Conservation (phyloP, 2,888 invertebrate genomes). For the Buathra laborator region DNA sequence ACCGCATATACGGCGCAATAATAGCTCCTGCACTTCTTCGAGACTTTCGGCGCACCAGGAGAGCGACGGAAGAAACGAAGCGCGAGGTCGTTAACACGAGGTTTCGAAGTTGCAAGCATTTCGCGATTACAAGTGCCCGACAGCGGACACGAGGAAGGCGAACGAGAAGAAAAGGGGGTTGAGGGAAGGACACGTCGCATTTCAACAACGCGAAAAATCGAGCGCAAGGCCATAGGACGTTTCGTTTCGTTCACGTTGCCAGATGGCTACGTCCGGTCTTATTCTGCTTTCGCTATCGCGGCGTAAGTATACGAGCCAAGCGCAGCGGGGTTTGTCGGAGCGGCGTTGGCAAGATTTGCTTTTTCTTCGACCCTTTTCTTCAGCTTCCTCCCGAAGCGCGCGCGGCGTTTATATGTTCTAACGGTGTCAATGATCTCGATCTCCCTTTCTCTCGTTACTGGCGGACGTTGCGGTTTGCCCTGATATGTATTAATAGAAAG, state of each 20-base stretch:
- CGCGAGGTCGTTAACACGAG: conserved; percentile 58
- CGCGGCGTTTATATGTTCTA: background rate
- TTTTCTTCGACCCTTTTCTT: background rate
- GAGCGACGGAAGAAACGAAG: conserved; percentile 1
- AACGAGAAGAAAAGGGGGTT: conserved; percentile 38
- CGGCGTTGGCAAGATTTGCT: conserved; percentile 8
- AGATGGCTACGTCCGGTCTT: conserved; percentile 66
- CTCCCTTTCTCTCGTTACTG: conserved; percentile 10
- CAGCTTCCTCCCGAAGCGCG: background rate
- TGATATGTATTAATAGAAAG: conserved; percentile 44
- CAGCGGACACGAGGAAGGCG: conserved; percentile 40
- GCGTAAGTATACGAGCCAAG: background rate
- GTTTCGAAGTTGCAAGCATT: conserved; percentile 19
- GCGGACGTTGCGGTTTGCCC: conserved; percentile 54
- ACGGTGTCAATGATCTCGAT: conserved; percentile 39
- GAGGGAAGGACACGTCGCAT: conserved; percentile 59
- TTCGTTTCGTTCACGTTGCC: conserved; percentile 69
- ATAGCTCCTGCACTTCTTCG: conserved; percentile 15
- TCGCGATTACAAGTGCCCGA: conserved; percentile 2
- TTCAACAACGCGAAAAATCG: conserved; percentile 67
- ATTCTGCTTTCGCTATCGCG: conserved; percentile 35
- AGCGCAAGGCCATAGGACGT: conserved; percentile 74
- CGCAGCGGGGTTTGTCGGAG: background rate
- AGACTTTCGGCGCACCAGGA: background rate
- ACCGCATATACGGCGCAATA: conserved; percentile 27